These are phyloP conservation scores for Nylanderia fulva DNA, from an alignment of 1,140 invertebrate genomes.

Conservation along the genomic window DNA sequence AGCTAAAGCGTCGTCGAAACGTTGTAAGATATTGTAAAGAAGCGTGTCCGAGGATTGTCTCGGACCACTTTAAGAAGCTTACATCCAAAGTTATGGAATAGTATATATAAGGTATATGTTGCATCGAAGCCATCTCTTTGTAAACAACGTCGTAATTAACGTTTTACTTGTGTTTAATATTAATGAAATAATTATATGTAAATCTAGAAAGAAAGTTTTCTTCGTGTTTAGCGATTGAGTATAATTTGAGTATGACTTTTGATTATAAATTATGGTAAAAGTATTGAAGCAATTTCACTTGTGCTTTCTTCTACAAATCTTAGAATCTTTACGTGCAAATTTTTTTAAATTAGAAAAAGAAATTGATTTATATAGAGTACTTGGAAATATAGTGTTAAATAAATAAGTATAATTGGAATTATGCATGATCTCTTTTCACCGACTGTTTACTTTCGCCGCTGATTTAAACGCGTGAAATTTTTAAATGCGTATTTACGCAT, in stretches of 20 bases:
- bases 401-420: no score
- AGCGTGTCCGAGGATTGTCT: conserved; percentile 40
- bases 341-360: neutral
- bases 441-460: neutral
- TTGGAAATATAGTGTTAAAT: neutral
- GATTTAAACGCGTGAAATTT: neutral
- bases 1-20: conserved; percentile 46
- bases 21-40: conserved; percentile 58
- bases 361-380: neutral
- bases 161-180: neutral
- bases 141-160: conserved; percentile 11
- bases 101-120: neutral
- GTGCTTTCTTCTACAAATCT: neutral
- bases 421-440: neutral
- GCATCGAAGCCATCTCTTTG: neutral
- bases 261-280: neutral
- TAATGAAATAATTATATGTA: neutral
- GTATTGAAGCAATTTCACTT: neutral
- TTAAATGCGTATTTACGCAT: neutral
- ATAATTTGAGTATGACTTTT: neutral
- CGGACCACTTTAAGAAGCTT: conserved; percentile 27
- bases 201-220: neutral
- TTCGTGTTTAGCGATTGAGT: neutral
- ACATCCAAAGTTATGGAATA: neutral
- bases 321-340: neutral